Percentiles rank a stretch among this genome's conserved stretches.
These are phyloP conservation scores for Laspeyria flexula DNA, from an alignment of 2,888 invertebrate species.

Conservation along the genomic window DNA sequence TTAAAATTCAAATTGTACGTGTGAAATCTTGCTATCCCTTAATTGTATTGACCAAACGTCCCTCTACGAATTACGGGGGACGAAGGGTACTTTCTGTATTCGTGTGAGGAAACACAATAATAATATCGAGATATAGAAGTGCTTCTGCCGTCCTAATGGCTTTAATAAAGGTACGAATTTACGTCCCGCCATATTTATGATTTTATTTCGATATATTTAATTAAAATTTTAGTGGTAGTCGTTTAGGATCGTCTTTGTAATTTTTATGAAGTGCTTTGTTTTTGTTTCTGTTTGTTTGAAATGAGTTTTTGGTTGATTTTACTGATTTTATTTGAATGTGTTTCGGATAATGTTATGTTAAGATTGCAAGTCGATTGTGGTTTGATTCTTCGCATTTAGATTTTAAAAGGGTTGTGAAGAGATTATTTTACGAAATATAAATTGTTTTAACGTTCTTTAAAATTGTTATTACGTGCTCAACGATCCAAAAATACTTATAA, in stretches of 20 bases:
- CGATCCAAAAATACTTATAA: not conserved
- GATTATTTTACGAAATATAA: not conserved
- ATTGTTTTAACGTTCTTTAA: not conserved
- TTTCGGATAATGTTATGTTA: constrained; percentile 12
- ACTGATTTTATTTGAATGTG: constrained; percentile 9
- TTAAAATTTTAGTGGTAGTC: constrained; percentile 76
- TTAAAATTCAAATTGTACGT: constrained; percentile 85
- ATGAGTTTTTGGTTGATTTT: constrained; percentile 19
- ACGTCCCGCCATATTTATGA: constrained; percentile 79
- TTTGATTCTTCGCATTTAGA: not conserved
- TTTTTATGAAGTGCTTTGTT: constrained; percentile 27
- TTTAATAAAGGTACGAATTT: constrained; percentile 84
- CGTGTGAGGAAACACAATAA: constrained; percentile 55
- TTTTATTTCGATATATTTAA: constrained; percentile 84
- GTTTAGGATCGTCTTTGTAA: constrained; percentile 32
- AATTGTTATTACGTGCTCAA: not conserved
- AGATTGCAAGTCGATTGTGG: constrained; percentile 12
- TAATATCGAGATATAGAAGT: constrained; percentile 68
- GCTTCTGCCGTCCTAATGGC: constrained; percentile 74
- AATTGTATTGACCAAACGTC: constrained; percentile 82
- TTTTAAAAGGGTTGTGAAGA: not conserved
- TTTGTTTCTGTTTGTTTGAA: constrained; percentile 14
- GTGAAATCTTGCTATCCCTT: constrained; percentile 81
- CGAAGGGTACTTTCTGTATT: constrained; percentile 49
- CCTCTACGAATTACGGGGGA: constrained; percentile 57